Evolutionary conservation across 1,140 invertebrate species (phyloP), one percentile per base, ranked within the genome.

Genomic region (Pararge aegeria): DNA sequence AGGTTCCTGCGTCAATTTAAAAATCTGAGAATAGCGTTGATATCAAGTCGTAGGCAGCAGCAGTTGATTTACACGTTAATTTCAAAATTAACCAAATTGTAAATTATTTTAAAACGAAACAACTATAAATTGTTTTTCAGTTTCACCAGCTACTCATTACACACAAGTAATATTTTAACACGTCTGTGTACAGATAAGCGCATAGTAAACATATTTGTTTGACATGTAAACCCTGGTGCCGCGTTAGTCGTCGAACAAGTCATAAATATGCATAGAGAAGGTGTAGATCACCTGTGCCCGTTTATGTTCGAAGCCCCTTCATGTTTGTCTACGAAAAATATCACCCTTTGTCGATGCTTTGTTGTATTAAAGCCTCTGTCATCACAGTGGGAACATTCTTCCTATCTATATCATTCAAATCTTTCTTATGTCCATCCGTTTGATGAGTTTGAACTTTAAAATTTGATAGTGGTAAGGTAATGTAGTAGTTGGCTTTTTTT

Each of bases 191-290:
- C 51, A 68, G 46, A 49, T 29, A 54, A 60, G 69, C 70, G 78
- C 84, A 86, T 51, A 60, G 68, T 69, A 80, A 87, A 86, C 77
- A 85, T 34, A 34, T 83, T 83, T 75, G 66, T 74, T 61, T 52
- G 55, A 64, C 73, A 77, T 60, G 66, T 72, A 77, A 73, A 71
- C 64, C 70, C 70, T 78, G 75, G 76, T 83, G 78, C 77, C 64
- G 68, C 52, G 64, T 70, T 71, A 72, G 74, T 63, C 75, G 77
- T 84, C 73, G 81, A 73, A 86, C 78, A 78, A 62, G 69, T 82
- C 75, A 89, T 87, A 83, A 87, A 89, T 89, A 89, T 89, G 83
- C 78, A 87, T 80, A 63, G 69, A 64, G 70, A 68, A 70, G 76
- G 68, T n/a, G n/a, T 70, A 66, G 70, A 78, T 79, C 73, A 83